A percentile compares a stretch with the other conserved stretches of the same genome.
phyloP scores from a whole-genome alignment of 1,140 invertebrate species.

The Drusus annulatus region DNA sequence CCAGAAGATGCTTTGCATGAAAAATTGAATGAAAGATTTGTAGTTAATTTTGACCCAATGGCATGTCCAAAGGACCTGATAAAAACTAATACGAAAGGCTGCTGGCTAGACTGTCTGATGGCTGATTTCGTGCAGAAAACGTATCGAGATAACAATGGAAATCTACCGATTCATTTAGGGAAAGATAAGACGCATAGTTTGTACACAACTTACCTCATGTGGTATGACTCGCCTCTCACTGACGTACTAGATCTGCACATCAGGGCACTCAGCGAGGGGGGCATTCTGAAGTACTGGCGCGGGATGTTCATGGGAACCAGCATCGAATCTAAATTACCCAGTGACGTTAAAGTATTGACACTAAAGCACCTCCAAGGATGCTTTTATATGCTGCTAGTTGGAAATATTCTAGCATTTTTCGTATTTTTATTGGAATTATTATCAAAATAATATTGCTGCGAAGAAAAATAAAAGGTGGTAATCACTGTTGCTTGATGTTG shows the following conservation, averaged over 20 bases:
- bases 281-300: conserved; percentile 64
- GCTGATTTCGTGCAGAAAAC: conserved; percentile 64
- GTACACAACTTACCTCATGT: conserved; percentile 64
- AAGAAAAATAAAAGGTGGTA: too few species aligned
- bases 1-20: conserved; percentile 62
- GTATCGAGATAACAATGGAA: conserved; percentile 64
- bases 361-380: conserved; percentile 46
- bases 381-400: conserved; percentile 53
- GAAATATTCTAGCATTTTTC: conserved; percentile 8
- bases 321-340: background rate
- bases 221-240: conserved; percentile 63
- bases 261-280: conserved; percentile 61
- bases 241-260: conserved; percentile 61
- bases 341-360: conserved; percentile 25
- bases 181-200: conserved; percentile 66
- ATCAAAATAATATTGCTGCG: too few species aligned
- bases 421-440: conserved; percentile 32
- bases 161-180: conserved; percentile 66
- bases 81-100: conserved; percentile 64
- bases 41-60: conserved; percentile 61
- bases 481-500: too few species aligned
- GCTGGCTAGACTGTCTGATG: conserved; percentile 67
- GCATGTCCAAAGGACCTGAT: conserved; percentile 63
- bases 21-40: conserved; percentile 63
- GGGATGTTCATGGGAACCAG: background rate